Conservation (phyloP, 2,888 invertebrate species). For the Frankliniella fusca region DNA sequence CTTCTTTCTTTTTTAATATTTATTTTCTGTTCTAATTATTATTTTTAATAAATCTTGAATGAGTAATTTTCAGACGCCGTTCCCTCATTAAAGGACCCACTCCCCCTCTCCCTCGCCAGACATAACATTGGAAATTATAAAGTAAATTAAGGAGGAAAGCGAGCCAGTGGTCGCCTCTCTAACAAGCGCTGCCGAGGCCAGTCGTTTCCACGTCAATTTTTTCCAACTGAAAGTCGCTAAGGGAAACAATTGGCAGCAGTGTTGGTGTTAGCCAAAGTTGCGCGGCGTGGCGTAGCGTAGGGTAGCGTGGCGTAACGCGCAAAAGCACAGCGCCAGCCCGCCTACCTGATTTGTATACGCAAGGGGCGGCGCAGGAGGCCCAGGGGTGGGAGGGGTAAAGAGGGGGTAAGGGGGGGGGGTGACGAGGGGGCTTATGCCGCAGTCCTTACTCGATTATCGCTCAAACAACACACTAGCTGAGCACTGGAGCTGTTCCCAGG, state of each 20-base stretch:
- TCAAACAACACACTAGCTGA: conserved; percentile 3
- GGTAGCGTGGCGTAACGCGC: no score
- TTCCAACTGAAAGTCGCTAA: no score
- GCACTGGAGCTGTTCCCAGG: no score
- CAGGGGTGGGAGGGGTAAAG: neutral
- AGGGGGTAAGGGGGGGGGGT: neutral
- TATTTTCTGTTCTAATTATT: neutral
- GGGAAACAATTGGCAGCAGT: no score
- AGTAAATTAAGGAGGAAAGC: neutral
- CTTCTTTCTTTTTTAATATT: neutral
- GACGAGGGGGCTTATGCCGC: conserved; percentile 2
- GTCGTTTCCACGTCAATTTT: neutral
- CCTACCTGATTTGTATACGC: neutral
- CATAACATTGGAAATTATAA: neutral
- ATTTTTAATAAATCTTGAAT: conserved; percentile 13
- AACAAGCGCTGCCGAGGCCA: neutral
- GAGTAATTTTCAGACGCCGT: conserved; percentile 12
- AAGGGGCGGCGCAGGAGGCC: neutral
- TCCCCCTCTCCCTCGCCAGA: neutral
- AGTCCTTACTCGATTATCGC: conserved; percentile 16
- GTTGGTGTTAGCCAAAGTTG: no score
- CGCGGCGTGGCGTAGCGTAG: no score
- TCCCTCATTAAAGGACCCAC: neutral
- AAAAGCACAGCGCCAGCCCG: neutral
- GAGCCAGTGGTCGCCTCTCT: neutral